A percentile compares a stretch with the other conserved stretches of the same genome.
phyloP scores from a whole-genome alignment of 2,113 vertebrate genomes.

The Sprattus sprattus region DNA sequence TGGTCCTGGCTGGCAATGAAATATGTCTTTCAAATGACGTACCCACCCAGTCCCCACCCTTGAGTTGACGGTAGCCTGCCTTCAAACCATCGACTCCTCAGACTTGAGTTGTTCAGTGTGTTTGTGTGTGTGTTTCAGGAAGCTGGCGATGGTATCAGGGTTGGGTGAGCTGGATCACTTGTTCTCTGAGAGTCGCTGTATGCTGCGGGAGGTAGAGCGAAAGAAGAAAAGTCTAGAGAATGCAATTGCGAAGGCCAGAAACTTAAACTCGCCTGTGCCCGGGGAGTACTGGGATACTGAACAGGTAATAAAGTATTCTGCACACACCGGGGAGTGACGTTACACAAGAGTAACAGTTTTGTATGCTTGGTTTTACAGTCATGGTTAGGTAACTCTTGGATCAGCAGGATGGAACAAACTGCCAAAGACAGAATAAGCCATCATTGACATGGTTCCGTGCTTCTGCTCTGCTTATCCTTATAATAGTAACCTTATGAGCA shows the following conservation, averaged over 20 bases:
- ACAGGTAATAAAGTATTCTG: not conserved
- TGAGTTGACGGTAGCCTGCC: not conserved
- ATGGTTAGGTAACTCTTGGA: too few relatives aligned
- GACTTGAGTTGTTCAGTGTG: not conserved
- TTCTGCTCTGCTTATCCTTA: too few relatives aligned
- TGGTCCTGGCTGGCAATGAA: not conserved
- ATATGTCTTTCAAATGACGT: not conserved
- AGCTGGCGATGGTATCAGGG: not conserved
- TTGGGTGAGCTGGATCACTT: not conserved
- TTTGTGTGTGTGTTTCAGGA: slow-evolving; percentile 14
- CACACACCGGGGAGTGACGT: too few relatives aligned
- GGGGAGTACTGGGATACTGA: not conserved
- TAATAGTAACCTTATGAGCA: too few relatives aligned
- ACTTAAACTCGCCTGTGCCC: not conserved
- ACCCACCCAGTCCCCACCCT: not conserved
- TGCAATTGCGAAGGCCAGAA: not conserved
- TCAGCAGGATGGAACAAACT: too few relatives aligned
- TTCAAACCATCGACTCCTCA: too few relatives aligned
- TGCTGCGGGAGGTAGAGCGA: not conserved
- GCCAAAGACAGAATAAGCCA: too few relatives aligned
- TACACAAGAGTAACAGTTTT: too few relatives aligned
- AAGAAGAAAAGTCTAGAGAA: not conserved
- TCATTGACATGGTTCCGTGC: too few relatives aligned
- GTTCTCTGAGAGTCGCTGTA: not conserved
- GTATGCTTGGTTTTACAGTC: too few relatives aligned